These are phyloP conservation scores for Gouania willdenowi DNA, from an alignment of 2,797 vertebrate species.

Conservation along the genomic window DNA sequence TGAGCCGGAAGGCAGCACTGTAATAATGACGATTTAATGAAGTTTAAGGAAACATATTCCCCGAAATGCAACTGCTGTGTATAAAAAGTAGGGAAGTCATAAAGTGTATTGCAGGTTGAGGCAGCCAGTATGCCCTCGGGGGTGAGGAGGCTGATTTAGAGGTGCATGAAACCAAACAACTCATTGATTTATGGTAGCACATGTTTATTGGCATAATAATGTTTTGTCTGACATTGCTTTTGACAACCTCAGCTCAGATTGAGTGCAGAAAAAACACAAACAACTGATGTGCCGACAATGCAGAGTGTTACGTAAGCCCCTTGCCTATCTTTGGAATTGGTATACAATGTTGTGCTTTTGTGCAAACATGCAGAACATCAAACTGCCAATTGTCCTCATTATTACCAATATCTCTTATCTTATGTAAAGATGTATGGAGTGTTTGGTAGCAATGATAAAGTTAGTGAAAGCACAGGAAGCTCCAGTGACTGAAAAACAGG, in stretches of 20 bases:
- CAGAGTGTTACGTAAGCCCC: too few relatives aligned
- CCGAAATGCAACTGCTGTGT: conserved; percentile 4
- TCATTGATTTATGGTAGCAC: neutral
- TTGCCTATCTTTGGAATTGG: too few relatives aligned
- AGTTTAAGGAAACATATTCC: conserved; percentile 12
- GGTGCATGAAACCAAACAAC: neutral
- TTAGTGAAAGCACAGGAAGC: conserved; percentile 1
- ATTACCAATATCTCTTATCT: too few relatives aligned
- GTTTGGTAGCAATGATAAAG: conserved; percentile 7
- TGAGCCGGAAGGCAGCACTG: neutral
- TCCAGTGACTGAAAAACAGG: too few relatives aligned
- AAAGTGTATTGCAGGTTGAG: conserved; percentile 21
- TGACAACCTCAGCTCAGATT: neutral
- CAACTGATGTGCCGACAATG: too few relatives aligned
- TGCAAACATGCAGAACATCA: neutral
- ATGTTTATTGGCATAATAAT: conserved; percentile 12
- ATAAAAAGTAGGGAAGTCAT: conserved; percentile 14
- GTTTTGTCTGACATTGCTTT: conserved; percentile 5
- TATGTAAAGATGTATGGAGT: too few relatives aligned
- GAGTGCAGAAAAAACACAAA: too few relatives aligned
- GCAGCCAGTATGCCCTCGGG: conserved; percentile 21
- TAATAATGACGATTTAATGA: conserved; percentile 9
- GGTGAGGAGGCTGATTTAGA: conserved; percentile 5
- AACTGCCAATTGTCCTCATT: conserved; percentile 11
- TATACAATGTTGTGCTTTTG: too few relatives aligned